Base-by-base conservation (phyloP, 2,888 invertebrate genomes). In the Nasonia oneida region DNA sequence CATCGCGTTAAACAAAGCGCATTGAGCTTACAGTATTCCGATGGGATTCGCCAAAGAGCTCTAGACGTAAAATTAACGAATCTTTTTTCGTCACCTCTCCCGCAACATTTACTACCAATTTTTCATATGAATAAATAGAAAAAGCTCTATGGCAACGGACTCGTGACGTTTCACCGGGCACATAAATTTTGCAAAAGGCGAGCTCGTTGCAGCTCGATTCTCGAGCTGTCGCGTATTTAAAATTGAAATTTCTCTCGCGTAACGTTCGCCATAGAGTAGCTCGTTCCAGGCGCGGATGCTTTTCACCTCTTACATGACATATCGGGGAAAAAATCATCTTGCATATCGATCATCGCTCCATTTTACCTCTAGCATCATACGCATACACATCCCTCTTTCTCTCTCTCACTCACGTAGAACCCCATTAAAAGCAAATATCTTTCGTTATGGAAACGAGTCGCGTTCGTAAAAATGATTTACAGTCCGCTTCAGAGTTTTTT, bases 391-490 rank as follows among this genome's bases (percentile, higher is more conserved):
- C 4, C 33, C 33, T 0, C 39, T 1, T 18, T 3, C 57, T 15
- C 39, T n/a, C 2, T 23, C n/a, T 14, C 74, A 0, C 8, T 8
- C 53, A 14, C 33, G 47, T 18, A 50, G 73, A 77, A 74, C 33
- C 14, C 61, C 53, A 85, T 73, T 81, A 81, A 85, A 64, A 79
- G 67, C 67, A 61, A 83, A 70, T 79, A 78, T 79, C 79, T 82
- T 70, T 83, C 80, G 39, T 78, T 73, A 70, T 77, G 70, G 75
- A 85, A 79, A 79, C 61, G 61, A 64, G 3, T 50, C 29, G 64
- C 29, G 67, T 64, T 73, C 50, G 78, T 77, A 76, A 83, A 83
- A 83, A 64, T 86, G 71, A 86, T 86, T 83, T 83, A 83, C 82
- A 80, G 64, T 71, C 39, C 57, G 80, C 73, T 83, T 37, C 47